Percentiles rank a stretch among this genome's conserved stretches.
Conservation (phyloP, 2,797 vertebrate genomes). For the Sebastes trivittatus region DNA sequence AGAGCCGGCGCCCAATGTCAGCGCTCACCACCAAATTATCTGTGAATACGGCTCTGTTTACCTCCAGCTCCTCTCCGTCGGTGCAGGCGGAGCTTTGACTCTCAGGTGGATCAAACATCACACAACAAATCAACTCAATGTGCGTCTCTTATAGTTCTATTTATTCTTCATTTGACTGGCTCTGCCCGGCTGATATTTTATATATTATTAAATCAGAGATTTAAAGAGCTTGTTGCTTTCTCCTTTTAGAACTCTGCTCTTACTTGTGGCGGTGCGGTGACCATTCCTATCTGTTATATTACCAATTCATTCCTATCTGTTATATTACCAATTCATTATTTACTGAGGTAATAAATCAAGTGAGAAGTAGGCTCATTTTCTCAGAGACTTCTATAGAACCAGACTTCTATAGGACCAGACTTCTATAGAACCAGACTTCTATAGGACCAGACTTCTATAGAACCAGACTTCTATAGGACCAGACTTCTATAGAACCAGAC, state of each 20-base stretch:
- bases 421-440: too few relatives aligned
- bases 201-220: too few relatives aligned
- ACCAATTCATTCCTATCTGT: too few relatives aligned
- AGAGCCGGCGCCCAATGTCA: constrained; percentile 16
- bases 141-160: neutral
- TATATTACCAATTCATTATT: too few relatives aligned
- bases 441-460: too few relatives aligned
- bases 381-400: too few relatives aligned
- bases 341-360: too few relatives aligned
- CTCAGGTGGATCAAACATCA: constrained; percentile 15
- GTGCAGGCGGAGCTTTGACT: neutral
- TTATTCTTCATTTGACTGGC: neutral
- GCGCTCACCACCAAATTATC: neutral
- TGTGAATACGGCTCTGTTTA: constrained; percentile 8
- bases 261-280: neutral
- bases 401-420: too few relatives aligned
- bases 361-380: too few relatives aligned
- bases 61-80: neutral
- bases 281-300: too few relatives aligned
- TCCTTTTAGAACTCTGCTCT: neutral
- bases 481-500: too few relatives aligned
- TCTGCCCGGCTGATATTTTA: neutral
- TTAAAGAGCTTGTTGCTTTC: neutral
- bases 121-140: neutral
- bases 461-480: too few relatives aligned